A percentile compares a stretch with the other conserved stretches of the same genome.
These are phyloP conservation scores for Allygus modestus DNA, from an alignment of 2,888 invertebrate genomes.

Conservation along the genomic window DNA sequence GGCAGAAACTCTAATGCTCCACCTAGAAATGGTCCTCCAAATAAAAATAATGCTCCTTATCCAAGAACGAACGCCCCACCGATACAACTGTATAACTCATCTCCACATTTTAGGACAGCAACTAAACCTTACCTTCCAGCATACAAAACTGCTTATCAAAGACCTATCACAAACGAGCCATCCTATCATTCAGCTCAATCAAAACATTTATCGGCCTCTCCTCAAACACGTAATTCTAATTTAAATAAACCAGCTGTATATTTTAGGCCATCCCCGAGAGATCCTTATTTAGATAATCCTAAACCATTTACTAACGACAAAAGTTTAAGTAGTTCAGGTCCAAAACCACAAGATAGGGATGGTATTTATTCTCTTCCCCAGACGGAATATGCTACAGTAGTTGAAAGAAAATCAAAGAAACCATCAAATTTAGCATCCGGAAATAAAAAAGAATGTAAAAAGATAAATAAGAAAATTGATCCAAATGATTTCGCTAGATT, in stretches of 20 bases:
- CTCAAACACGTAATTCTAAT: background rate
- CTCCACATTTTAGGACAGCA: background rate
- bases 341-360: background rate
- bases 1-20: background rate
- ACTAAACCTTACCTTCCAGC: background rate
- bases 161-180: background rate
- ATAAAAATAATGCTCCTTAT: background rate
- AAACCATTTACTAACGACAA: background rate
- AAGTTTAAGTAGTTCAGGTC: background rate
- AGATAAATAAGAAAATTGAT: constrained; percentile 59
- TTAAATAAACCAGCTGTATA: background rate
- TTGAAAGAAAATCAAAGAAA: constrained; percentile 8
- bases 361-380: constrained; percentile 44
- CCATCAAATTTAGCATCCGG: constrained; percentile 11
- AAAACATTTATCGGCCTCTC: background rate
- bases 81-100: constrained; percentile 21
- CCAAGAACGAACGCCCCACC: background rate
- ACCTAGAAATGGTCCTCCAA: background rate
- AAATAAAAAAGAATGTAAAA: constrained; percentile 58
- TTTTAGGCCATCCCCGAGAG: constrained; percentile 54
- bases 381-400: constrained; percentile 54
- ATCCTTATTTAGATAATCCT: constrained; percentile 15
- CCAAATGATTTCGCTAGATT: constrained; percentile 51
- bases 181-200: background rate
- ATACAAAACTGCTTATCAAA: background rate